A percentile compares a stretch with the other conserved stretches of the same genome.
Conservation (phyloP, 2,113 vertebrate genomes). For the Ptychochromis oligacanthus region DNA sequence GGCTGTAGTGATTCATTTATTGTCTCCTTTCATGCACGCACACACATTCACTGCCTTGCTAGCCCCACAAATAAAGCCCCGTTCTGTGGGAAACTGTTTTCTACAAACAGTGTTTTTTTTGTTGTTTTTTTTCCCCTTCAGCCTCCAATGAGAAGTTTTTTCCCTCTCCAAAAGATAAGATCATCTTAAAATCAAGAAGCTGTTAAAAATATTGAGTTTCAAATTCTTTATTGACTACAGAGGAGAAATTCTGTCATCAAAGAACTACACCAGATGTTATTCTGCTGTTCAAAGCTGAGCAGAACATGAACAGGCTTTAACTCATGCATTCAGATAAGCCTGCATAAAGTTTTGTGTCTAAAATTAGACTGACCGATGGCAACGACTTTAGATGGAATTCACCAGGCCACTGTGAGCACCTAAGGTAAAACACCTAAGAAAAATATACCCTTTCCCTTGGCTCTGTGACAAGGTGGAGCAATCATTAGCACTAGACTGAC, state of each 20-base stretch:
- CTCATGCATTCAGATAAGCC: neutral
- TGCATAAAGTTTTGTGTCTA: slow-evolving; percentile 7
- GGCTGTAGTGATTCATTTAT: too few relatives aligned
- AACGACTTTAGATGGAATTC: slow-evolving; percentile 36
- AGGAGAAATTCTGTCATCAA: neutral
- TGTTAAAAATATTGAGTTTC: neutral
- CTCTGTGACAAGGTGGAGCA: slow-evolving; percentile 9
- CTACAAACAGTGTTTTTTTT: too few relatives aligned
- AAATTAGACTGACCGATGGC: slow-evolving; percentile 1
- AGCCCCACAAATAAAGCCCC: neutral
- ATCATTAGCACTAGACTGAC: slow-evolving; percentile 46
- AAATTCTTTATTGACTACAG: neutral
- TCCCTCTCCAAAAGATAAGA: neutral
- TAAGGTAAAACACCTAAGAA: slow-evolving; percentile 19
- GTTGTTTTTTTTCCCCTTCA: neutral
- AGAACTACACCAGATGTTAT: neutral
- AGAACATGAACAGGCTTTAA: neutral
- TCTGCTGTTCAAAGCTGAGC: neutral
- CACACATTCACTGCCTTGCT: neutral
- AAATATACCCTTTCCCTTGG: neutral
- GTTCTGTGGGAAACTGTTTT: neutral
- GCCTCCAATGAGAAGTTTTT: neutral
- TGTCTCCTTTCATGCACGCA: neutral
- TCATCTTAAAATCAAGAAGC: neutral
- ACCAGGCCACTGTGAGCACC: slow-evolving; percentile 1